These are phyloP conservation scores for Arrhopalites spinosus DNA, from an alignment of 2,888 invertebrate genomes.

Conservation along the genomic window DNA sequence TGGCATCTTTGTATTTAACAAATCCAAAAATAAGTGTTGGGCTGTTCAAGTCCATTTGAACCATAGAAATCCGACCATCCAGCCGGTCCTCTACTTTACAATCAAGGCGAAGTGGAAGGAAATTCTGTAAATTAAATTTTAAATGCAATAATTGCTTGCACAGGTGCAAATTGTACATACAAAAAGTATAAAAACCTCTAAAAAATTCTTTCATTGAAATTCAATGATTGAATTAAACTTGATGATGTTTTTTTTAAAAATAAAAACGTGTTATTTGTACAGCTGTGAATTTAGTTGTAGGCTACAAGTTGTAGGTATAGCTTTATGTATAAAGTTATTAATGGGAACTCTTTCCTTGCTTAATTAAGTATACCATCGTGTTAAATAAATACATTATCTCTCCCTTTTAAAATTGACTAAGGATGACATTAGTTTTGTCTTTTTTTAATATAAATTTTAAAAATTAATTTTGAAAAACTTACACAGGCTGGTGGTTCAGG, in stretches of 20 bases:
- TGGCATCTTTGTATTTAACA: constrained; percentile 45
- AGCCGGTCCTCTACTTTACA: constrained; percentile 48
- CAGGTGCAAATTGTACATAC: constrained; percentile 1
- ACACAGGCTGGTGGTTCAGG: constrained; percentile 51
- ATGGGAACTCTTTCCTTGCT: too few species aligned
- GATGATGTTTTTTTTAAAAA: background rate
- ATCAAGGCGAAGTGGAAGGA: constrained; percentile 48
- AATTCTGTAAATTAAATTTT: constrained; percentile 35
- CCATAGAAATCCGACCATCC: constrained; percentile 47
- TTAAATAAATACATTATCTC: too few species aligned
- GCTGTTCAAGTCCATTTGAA: constrained; percentile 39
- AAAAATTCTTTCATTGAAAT: too few species aligned
- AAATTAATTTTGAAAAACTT: constrained; percentile 12
- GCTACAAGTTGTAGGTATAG: background rate
- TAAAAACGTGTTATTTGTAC: too few species aligned
- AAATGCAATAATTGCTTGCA: constrained; percentile 4
- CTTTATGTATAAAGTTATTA: too few species aligned
- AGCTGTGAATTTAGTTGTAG: too few species aligned
- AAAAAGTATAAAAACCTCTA: background rate
- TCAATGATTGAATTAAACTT: too few species aligned
- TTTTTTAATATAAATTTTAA: too few species aligned
- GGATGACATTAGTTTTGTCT: too few species aligned
- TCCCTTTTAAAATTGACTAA: too few species aligned
- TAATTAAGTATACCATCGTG: too few species aligned
- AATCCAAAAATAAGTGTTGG: constrained; percentile 46